Evolutionary conservation across 2,797 vertebrate genomes (phyloP).

Genomic region (Cossypha caffra): DNA sequence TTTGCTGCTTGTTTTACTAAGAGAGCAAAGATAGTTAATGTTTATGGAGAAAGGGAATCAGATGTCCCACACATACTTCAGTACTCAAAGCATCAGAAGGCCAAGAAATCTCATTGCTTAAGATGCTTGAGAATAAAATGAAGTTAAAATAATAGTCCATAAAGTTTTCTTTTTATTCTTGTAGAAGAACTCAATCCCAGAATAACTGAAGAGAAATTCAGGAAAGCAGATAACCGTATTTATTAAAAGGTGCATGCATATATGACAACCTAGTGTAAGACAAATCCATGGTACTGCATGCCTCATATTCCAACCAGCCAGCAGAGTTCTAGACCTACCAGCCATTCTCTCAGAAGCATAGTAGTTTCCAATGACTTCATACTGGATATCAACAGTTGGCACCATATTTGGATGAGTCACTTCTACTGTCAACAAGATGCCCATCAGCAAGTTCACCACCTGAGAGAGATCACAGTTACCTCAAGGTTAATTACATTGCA

Average conservation of each 20-base stretch:
- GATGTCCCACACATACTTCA: neutral
- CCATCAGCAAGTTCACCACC: slow-evolving; percentile 97
- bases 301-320: neutral
- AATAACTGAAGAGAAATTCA: neutral
- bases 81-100: neutral
- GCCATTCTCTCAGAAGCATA: slow-evolving; percentile 95
- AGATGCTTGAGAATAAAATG: neutral
- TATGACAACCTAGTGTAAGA: neutral
- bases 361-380: slow-evolving; percentile 97
- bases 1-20: neutral
- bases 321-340: slow-evolving; percentile 76
- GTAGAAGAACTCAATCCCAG: neutral
- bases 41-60: neutral
- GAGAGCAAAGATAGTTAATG: neutral
- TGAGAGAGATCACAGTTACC: slow-evolving; percentile 67
- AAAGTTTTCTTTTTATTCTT: neutral
- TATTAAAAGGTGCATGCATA: neutral
- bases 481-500: neutral
- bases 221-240: neutral
- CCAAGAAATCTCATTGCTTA: neutral
- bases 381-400: slow-evolving; percentile 92
- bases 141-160: neutral
- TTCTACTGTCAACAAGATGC: slow-evolving; percentile 94
- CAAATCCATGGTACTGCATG: neutral
- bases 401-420: slow-evolving; percentile 96